Evolutionary conservation across 2,797 vertebrate species (phyloP), one percentile per base, ranked within the genome.

Genomic region (Anguilla anguilla): DNA sequence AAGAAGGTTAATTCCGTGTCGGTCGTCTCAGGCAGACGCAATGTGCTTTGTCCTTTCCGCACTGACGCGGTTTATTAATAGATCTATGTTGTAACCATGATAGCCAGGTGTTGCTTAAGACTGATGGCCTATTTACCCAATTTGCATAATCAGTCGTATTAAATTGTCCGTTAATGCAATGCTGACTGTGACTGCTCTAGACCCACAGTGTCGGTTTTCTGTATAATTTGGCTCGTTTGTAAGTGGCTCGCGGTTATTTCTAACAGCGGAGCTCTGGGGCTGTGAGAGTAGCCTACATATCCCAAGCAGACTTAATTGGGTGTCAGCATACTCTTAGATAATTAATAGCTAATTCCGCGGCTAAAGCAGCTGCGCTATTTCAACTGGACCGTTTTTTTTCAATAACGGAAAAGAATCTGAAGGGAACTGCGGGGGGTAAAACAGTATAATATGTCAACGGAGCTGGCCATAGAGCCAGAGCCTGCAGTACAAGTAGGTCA

Each of bases 401-500:
- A 22, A 19, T 79, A 19, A 79, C 35, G 5, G 31, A 69, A 39
- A 39, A 31, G 72, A 85, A 55, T 87, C 61, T 35, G 46, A 35
- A 28, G 84, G 35, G 55, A 82, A 46, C 57, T 67, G 59, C 67
- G n/a, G 5, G 55, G 19, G 43, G 35, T 51, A 82, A 51, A 53
- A 53, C 10, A 53, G 46, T 83, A 7, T 31, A 4, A 79, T 19
- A 19, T 61, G 83, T 67, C 35, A 87, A 83, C 69, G 46, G 57
- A 46, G n/a, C n/a, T 51, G 55, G 86, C 46, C 82, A 87, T 6
- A 35, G 43, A 82, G 35, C 17, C 15, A 81, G 28, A 84, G 83
- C 39, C 1, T 6, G 69, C 39, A 31, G 31, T 15, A 31, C 87
- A 88, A 88, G 19, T 64, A 87, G 83, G 86, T 91, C 86, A 91